These are phyloP conservation scores for Psephotus haematonotus DNA, from an alignment of 2,113 vertebrate genomes.

Conservation along the genomic window DNA sequence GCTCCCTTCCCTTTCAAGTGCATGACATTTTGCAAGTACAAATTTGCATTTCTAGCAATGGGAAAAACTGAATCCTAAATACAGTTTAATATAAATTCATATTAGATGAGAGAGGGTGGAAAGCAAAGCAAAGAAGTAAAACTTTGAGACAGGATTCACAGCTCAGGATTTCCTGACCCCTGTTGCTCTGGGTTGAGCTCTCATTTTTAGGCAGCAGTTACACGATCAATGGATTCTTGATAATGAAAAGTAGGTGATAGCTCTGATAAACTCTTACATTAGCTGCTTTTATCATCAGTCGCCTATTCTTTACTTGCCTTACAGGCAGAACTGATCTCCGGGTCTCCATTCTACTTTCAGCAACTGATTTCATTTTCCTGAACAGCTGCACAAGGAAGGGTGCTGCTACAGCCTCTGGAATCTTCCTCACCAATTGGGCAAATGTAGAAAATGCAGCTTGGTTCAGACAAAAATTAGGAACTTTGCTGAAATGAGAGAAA, in stretches of 20 bases:
- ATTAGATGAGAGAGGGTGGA: background rate
- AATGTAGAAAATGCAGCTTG: background rate
- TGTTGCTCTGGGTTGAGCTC: background rate
- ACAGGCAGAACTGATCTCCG: background rate
- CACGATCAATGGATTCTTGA: background rate
- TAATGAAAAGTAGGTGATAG: background rate
- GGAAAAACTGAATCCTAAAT: background rate
- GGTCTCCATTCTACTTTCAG: accelerated
- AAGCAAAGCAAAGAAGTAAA: background rate
- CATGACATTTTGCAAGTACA: background rate
- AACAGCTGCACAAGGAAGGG: accelerated
- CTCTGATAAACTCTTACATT: background rate
- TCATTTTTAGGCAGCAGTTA: background rate
- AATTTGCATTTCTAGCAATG: background rate
- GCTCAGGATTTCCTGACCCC: background rate
- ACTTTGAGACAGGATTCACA: background rate
- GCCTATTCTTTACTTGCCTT: background rate
- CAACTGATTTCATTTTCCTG: background rate
- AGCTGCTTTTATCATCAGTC: background rate
- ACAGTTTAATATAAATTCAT: background rate
- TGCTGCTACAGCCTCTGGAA: accelerated
- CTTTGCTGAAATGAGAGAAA: background rate
- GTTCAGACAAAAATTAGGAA: accelerated
- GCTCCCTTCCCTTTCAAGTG: background rate
- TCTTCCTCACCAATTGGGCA: background rate